Conservation (phyloP, 2,113 vertebrate species). For the Octodon degus region DNA sequence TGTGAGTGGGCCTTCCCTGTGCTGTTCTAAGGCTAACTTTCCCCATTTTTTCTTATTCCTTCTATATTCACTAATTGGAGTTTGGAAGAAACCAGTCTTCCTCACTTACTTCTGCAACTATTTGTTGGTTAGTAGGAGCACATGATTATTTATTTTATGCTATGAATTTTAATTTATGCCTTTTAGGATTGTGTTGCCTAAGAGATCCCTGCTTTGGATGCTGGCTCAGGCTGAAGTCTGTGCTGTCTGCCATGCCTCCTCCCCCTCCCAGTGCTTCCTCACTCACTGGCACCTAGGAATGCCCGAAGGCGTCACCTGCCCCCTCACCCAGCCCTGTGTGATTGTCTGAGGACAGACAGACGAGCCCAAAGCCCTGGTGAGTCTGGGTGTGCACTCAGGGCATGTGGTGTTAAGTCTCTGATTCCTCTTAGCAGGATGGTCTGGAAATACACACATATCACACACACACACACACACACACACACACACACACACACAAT, state of each 20-base stretch:
- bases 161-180: background rate
- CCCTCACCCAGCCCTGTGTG: background rate
- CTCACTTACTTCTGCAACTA: background rate
- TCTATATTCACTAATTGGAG: background rate
- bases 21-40: background rate
- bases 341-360: background rate
- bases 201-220: background rate
- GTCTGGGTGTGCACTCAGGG: background rate
- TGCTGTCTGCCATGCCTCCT: background rate
- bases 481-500: background rate
- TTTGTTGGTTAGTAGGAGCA: background rate
- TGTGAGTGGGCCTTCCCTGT: background rate
- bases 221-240: background rate
- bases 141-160: constrained; percentile 3
- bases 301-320: background rate
- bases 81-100: background rate
- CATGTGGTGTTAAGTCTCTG: background rate
- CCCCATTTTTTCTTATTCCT: background rate
- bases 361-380: background rate
- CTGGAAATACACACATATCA: background rate
- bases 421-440: background rate
- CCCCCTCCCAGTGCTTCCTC: background rate
- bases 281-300: background rate
- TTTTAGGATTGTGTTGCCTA: background rate
- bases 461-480: background rate